Percentiles rank a stretch among this genome's conserved stretches.
Evolutionary conservation across 2,888 invertebrate species (phyloP).

Genomic region (Seira ritae): DNA sequence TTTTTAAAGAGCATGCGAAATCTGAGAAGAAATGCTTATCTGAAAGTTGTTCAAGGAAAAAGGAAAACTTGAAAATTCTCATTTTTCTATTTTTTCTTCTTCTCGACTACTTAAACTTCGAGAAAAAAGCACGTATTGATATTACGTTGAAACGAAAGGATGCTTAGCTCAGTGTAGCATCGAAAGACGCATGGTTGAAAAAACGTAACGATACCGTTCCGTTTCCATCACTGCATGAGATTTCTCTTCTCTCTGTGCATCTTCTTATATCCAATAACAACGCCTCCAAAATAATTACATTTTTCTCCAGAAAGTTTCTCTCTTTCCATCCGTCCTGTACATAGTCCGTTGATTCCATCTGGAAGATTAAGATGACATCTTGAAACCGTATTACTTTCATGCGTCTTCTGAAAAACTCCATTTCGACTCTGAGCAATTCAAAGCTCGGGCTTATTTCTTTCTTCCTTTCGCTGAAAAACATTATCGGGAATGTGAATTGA

Average conservation of each 20-base stretch:
- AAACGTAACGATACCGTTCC: too few relatives aligned
- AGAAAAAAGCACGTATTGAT: too few relatives aligned
- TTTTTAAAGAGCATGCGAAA: background rate
- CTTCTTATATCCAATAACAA: background rate
- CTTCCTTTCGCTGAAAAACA: too few relatives aligned
- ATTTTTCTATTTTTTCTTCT: background rate
- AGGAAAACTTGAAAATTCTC: background rate
- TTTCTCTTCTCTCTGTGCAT: too few relatives aligned
- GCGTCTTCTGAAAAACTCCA: background rate
- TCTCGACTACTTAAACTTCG: too few relatives aligned
- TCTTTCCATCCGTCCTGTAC: background rate
- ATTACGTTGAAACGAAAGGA: too few relatives aligned
- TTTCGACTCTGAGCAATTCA: background rate
- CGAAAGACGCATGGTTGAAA: too few relatives aligned
- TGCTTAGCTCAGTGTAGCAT: too few relatives aligned
- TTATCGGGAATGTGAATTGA: background rate
- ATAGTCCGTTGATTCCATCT: background rate
- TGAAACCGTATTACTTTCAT: background rate
- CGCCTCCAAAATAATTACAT: slow-evolving; percentile 5
- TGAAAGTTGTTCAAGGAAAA: background rate
- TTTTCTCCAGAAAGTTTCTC: background rate
- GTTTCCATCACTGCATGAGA: too few relatives aligned
- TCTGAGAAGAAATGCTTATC: background rate
- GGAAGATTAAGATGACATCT: slow-evolving; percentile 11
- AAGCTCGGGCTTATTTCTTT: too few relatives aligned